phyloP scores from a whole-genome alignment of 2,113 vertebrate species.

The Calyptomena viridis region DNA sequence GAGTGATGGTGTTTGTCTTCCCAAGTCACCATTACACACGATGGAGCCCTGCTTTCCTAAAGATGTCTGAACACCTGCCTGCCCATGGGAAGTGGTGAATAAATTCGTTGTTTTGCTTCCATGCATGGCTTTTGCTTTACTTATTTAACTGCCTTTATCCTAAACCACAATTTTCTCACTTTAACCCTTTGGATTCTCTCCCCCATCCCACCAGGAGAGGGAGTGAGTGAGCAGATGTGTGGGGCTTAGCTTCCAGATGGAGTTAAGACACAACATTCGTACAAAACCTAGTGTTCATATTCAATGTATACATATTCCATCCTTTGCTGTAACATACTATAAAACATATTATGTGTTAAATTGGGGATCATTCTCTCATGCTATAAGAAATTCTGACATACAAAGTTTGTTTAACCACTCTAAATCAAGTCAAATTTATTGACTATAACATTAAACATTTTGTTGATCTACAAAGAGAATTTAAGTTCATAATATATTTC shows the following conservation, averaged over 20 bases:
- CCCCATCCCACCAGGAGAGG: neutral
- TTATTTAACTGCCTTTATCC: neutral
- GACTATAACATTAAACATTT: neutral
- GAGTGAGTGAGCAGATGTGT: rapidly evolving
- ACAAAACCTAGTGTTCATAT: neutral
- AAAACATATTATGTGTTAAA: neutral
- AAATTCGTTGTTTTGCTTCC: neutral
- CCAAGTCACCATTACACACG: rapidly evolving
- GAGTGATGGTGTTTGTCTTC: neutral
- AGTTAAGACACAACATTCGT: neutral
- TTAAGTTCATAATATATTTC: neutral
- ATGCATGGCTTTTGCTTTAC: neutral
- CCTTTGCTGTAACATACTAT: neutral
- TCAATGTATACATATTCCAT: neutral
- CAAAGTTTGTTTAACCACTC: neutral
- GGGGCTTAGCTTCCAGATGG: neutral
- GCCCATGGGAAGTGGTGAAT: neutral
- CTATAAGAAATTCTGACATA: neutral
- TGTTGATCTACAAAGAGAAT: neutral
- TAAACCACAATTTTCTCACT: neutral
- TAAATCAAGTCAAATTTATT: neutral
- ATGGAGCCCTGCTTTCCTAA: neutral
- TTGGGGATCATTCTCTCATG: neutral
- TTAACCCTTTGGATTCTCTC: neutral
- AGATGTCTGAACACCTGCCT: neutral